A percentile compares a stretch with the other conserved stretches of the same genome.
phyloP scores from a whole-genome alignment of 2,797 vertebrate species.

The Muscicapa striata region DNA sequence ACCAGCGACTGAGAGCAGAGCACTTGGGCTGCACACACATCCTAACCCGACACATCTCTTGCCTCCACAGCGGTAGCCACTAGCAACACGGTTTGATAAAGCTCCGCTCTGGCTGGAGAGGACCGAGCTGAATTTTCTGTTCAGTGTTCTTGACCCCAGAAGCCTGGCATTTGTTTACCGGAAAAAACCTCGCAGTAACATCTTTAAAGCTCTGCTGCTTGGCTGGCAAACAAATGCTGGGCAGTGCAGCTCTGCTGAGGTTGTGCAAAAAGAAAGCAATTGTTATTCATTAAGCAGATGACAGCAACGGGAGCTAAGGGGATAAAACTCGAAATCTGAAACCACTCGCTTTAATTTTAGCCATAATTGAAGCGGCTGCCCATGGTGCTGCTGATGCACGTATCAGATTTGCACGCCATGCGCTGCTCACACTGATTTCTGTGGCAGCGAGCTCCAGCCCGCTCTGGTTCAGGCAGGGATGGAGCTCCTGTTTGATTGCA shows the following conservation, averaged over 20 bases:
- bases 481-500: constrained; percentile 7
- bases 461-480: background rate
- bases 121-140: background rate
- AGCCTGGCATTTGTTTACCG: constrained; percentile 40
- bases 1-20: background rate
- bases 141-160: constrained; percentile 5
- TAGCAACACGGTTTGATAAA: constrained; percentile 38
- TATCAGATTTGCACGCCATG: constrained; percentile 17
- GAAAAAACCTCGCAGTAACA: background rate
- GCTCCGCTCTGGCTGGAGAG: background rate
- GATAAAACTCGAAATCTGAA: constrained; percentile 60
- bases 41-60: background rate
- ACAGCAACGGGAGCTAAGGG: constrained; percentile 57
- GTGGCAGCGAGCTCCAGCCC: constrained; percentile 11
- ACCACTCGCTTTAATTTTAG: constrained; percentile 69
- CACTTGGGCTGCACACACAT: background rate
- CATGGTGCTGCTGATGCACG: constrained; percentile 16
- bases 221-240: constrained; percentile 45
- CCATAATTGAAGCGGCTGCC: constrained; percentile 57
- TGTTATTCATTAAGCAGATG: constrained; percentile 69
- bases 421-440: background rate
- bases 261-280: constrained; percentile 51
- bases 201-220: constrained; percentile 46
- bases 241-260: constrained; percentile 47
- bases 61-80: background rate